Base-by-base conservation (phyloP, 2,113 vertebrate genomes). In the Vimba vimba region DNA sequence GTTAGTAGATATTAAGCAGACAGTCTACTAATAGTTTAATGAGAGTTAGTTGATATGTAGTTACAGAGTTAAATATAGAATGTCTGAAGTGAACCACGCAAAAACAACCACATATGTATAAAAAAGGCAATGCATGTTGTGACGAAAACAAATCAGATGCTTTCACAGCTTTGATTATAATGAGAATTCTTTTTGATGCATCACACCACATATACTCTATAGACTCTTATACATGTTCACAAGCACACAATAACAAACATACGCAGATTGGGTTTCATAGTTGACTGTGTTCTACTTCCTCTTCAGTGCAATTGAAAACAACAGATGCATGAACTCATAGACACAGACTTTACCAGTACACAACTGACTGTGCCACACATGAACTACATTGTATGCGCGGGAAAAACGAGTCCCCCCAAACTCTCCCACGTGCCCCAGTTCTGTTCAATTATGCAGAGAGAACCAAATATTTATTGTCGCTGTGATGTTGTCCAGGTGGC, bases 401-500 rank as follows among this genome's bases (percentile, higher is more conserved):
- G n/a, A 66, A 66, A 69, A 15, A 39, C 11, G 12, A 69, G 36
- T n/a, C 50, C 75, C 62, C 47, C 30, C 25, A 43, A 69, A 57
- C 62, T 71, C 68, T 59, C 33, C 69, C 69, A 75, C 33, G 33
- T 79, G 62, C 39, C 84, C 76, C 60, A 79, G 50, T 69, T 79
- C 4, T 39, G 4, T 25, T 79, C 30, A 30, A 43, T 47, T 64
- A 64, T 66, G n/a, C 59, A 85, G 74, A 78, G 43, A 66, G 59
- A 33, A 68, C 27, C 27, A 60, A 30, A 45, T 66, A 69, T 23
- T 30, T 68, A n/a, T 68, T 66, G 33, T 75, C 9, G 4, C 33
- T 64, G 57, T 62, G 84, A 47, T 57, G 33, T 73, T 33, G 77
- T 73, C 62, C 55, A 73, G 50, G 60, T 71, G 88, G 89, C 90